phyloP scores from a whole-genome alignment of 2,888 invertebrate species.

The Liposcelis brunnea region DNA sequence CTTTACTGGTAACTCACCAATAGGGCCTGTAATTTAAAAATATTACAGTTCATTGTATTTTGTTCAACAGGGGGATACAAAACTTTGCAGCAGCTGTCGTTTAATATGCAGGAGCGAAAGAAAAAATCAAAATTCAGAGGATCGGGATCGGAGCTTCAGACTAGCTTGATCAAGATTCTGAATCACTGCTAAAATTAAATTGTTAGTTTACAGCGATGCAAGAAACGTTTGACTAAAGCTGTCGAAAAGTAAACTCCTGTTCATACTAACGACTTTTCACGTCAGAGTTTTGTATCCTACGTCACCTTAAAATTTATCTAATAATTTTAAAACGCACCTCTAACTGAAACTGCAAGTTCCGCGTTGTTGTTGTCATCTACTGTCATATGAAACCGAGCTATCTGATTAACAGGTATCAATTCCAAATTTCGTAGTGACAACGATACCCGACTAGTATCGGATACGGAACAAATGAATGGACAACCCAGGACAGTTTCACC shows the following conservation, averaged over 20 bases:
- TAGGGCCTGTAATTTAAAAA: conserved; percentile 42
- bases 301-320: no score
- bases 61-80: no score
- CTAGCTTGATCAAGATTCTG: no score
- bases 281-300: no score
- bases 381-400: conserved; percentile 62
- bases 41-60: conserved; percentile 8
- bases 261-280: no score
- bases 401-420: conserved; percentile 66
- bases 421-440: conserved; percentile 59
- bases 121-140: no score
- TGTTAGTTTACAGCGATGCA: no score
- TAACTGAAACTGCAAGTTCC: conserved; percentile 74
- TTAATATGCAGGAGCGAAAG: conserved; percentile 3
- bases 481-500: conserved; percentile 84
- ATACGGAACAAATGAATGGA: conserved; percentile 73
- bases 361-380: conserved; percentile 58
- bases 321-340: conserved; percentile 27
- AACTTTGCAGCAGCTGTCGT: no score
- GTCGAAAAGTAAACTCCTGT: no score
- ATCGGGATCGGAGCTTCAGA: no score
- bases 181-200: no score
- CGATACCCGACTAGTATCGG: conserved; percentile 59
- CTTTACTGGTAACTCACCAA: conserved; percentile 70
- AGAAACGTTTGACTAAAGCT: no score